Percentiles rank a stretch among this genome's conserved stretches.
phyloP scores from a whole-genome alignment of 2,113 vertebrate species.

The Antechinus stuartii region DNA sequence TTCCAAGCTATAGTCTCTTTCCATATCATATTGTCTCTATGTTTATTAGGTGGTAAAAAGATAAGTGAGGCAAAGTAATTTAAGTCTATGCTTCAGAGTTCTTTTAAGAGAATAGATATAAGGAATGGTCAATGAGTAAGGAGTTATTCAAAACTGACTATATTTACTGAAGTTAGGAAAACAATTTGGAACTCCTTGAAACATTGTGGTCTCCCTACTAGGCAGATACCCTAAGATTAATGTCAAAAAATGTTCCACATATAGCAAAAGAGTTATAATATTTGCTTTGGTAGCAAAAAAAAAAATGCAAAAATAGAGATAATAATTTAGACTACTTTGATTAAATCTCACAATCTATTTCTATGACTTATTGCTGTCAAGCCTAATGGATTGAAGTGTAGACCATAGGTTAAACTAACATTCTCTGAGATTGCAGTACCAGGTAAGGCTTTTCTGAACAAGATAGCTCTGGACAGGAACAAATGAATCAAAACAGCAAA shows the following conservation, averaged over 20 bases:
- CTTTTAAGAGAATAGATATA: neutral
- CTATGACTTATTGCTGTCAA: neutral
- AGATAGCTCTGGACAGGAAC: neutral
- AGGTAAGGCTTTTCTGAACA: neutral
- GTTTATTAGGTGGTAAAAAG: neutral
- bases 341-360: neutral
- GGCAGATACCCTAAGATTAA: neutral
- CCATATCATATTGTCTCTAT: neutral
- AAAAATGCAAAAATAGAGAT: neutral
- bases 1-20: neutral
- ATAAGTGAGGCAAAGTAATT: neutral
- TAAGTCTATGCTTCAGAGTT: neutral
- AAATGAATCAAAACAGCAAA: neutral
- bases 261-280: neutral
- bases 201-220: neutral
- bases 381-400: neutral
- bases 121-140: neutral
- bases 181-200: neutral
- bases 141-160: neutral
- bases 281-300: neutral
- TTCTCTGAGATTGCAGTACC: neutral
- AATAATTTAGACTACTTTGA: neutral
- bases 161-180: neutral
- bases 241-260: neutral
- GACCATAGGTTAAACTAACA: neutral